Evolutionary conservation across 92 coral and sea anemone species (phyloP), one percentile per base, ranked within the genome.

Genomic region (Zoanthus solanderi): DNA sequence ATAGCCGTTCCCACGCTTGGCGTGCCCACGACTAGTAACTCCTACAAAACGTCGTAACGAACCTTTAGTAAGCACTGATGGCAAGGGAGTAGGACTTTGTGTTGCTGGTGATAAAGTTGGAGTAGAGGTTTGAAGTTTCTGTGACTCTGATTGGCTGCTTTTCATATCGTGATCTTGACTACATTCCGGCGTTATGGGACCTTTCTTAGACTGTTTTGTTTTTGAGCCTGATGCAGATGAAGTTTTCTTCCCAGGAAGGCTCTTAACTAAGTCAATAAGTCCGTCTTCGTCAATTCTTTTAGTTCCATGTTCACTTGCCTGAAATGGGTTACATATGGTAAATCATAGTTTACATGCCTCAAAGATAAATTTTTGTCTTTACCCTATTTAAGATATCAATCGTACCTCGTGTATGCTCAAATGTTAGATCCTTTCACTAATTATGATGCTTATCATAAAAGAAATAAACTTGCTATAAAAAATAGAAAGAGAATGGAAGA

Each of bases 251-350:
- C 98, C 98, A 71, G 97, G 93, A 74, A 85, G 89, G 66, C 4
- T 42, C 14, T 54, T 56, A 11, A 96, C 87, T 52, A 96, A 66
- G 34, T 96, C 92, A 84, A 94, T 90, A 14, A 96, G 90, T 31
- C 88, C 98, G 88, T 96, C 98, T 56, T 96, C 98, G 60, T 91
- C 94, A 29, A 96, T 81, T 44, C 81, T 89, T n/a, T 92, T 93
- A 37, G 98, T 96, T 32, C 96, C 95, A 15, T 91, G 13, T 46
- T 92, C 89, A n/a, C 79, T 76, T 44, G 98, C 98, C 98, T 96
- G 67, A 0, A 87, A 53, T 54, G n/a, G 30, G 15, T 67, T 29
- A 32, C 28, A 56, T 52, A 42, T 68, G 56, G 56, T 50, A 37
- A 37, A 2, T 2, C 42, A 37, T 37, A 4, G 42, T 37, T 37